Conservation (phyloP, 2,113 vertebrate genomes). For the Boleophthalmus pectinirostris region DNA sequence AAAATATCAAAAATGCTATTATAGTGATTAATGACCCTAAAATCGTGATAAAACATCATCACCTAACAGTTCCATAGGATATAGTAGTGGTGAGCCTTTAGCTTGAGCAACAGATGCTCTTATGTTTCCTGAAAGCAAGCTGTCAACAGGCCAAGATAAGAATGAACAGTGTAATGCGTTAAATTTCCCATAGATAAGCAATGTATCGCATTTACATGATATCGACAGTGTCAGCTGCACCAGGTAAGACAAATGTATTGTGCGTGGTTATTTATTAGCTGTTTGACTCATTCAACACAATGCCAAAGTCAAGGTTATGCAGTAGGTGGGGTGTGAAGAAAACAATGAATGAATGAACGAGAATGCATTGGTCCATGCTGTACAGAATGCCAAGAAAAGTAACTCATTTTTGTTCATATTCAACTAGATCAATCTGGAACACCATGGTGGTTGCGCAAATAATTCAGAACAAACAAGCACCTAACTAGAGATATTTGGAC, state of each 20-base stretch:
- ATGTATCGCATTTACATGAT: conserved; percentile 38
- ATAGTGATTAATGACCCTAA: no score
- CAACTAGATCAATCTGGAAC: no score
- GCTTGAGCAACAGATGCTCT: conserved; percentile 17
- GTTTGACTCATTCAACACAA: conserved; percentile 12
- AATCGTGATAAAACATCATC: no score
- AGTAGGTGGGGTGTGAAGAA: neutral
- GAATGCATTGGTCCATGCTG: neutral
- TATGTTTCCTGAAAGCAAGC: neutral
- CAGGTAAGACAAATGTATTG: conserved; percentile 13
- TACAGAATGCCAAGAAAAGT: neutral
- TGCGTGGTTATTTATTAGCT: conserved; percentile 21
- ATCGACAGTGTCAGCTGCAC: conserved; percentile 26
- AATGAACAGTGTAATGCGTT: conserved; percentile 26
- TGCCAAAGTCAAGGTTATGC: neutral
- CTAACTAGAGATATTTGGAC: no score
- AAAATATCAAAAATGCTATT: no score
- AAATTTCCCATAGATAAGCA: conserved; percentile 32
- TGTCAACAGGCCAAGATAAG: conserved; percentile 11
- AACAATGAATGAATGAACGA: neutral
- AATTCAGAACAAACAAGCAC: no score
- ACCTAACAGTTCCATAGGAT: neutral
- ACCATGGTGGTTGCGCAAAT: no score
- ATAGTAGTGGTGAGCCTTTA: conserved; percentile 3
- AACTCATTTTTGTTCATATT: no score